Evolutionary conservation across 2,888 invertebrate species (phyloP).

Genomic region (Idaea straminata): DNA sequence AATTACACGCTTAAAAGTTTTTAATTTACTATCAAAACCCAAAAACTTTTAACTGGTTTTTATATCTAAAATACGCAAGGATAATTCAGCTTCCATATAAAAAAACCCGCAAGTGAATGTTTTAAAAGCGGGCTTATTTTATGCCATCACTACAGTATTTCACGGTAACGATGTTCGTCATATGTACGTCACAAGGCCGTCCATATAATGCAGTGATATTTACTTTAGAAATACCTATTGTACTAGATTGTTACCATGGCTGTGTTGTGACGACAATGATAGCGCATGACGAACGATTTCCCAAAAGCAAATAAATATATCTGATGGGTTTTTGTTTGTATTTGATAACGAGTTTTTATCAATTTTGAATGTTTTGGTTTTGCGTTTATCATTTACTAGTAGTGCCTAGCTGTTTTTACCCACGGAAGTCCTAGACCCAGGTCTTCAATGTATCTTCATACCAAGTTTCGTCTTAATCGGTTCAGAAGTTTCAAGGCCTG

Average conservation of each 20-base stretch:
- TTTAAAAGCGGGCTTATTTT: not conserved
- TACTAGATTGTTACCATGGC: not conserved
- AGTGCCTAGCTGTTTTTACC: not conserved
- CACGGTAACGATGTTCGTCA: not conserved
- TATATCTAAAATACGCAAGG: no score
- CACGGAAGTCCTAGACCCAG: no score
- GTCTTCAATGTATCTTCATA: no score
- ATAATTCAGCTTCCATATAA: not conserved
- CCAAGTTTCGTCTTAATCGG: no score
- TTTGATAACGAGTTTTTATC: not conserved
- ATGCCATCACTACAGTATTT: not conserved
- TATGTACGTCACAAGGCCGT: not conserved
- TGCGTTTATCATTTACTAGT: not conserved
- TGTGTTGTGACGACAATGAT: slow-evolving; percentile 3
- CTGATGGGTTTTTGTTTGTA: not conserved
- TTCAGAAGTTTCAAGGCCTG: no score
- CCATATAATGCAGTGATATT: not conserved
- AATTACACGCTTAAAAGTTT: no score
- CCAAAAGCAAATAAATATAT: not conserved
- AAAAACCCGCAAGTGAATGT: not conserved
- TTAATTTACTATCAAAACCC: not conserved
- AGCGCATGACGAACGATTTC: slow-evolving; percentile 1
- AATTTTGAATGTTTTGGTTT: not conserved
- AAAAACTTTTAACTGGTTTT: not conserved
- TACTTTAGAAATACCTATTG: not conserved